phyloP scores from a whole-genome alignment of 2,113 vertebrate species.

The Pampusana beccarii region DNA sequence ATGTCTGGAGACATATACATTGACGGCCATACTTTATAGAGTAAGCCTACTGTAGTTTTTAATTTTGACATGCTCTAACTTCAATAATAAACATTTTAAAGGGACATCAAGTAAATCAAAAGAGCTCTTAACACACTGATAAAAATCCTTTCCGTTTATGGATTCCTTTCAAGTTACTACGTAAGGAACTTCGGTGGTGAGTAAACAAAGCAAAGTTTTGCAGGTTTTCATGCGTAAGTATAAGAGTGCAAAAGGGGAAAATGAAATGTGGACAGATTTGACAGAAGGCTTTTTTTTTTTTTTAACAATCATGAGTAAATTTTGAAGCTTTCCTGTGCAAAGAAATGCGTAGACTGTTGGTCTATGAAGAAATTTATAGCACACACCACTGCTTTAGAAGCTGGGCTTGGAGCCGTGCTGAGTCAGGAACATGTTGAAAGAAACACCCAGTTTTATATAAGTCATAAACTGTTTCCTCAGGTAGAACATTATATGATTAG shows the following conservation, averaged over 20 bases:
- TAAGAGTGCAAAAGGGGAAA: neutral
- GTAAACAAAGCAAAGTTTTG: neutral
- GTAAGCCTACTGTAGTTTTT: neutral
- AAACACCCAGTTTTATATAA: constrained; percentile 73
- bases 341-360: neutral
- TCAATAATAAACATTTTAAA: neutral
- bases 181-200: neutral
- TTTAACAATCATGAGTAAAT: neutral
- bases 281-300: neutral
- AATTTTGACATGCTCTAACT: neutral
- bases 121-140: neutral
- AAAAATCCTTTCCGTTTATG: neutral
- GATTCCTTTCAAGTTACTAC: neutral
- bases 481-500: constrained; percentile 68
- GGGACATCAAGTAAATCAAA: neutral
- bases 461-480: constrained; percentile 69
- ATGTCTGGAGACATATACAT: neutral
- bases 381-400: constrained; percentile 1
- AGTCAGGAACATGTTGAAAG: constrained; percentile 67
- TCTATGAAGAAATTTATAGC: constrained; percentile 28
- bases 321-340: neutral
- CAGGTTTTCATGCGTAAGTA: neutral
- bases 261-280: neutral
- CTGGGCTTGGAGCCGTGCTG: constrained; percentile 53
- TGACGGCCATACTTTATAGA: neutral